These are phyloP conservation scores for Campaea margaritaria DNA, from an alignment of 2,888 invertebrate genomes.

Conservation along the genomic window DNA sequence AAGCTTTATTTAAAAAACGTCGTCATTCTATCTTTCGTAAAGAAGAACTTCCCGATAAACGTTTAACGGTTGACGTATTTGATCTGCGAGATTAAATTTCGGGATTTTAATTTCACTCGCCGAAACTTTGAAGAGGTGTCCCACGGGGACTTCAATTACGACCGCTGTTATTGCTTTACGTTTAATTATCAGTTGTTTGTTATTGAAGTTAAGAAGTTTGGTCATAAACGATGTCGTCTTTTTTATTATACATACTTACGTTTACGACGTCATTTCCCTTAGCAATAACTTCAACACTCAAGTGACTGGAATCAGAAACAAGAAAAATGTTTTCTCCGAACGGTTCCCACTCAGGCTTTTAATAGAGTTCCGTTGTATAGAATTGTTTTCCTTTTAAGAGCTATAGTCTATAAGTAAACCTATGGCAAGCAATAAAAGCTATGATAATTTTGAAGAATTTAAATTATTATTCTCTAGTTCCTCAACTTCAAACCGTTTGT, in stretches of 20 bases:
- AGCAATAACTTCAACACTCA: constrained; percentile 53
- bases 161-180: constrained; percentile 12
- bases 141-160: constrained; percentile 16
- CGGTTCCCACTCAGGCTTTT: constrained; percentile 41
- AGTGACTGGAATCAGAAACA: constrained; percentile 43
- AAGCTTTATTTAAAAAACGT: no score
- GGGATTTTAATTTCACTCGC: constrained; percentile 22
- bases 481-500: no score
- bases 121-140: constrained; percentile 10
- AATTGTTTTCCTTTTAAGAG: constrained; percentile 36
- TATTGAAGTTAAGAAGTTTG: constrained; percentile 24
- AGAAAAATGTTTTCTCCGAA: constrained; percentile 49
- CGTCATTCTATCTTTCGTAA: not conserved
- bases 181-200: constrained; percentile 11
- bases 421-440: no score
- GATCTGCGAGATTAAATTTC: constrained; percentile 30
- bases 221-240: constrained; percentile 49
- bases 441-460: no score
- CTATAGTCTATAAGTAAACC: not conserved
- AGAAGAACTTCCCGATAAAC: constrained; percentile 7
- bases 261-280: constrained; percentile 62
- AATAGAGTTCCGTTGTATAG: constrained; percentile 49
- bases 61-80: constrained; percentile 41
- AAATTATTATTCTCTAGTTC: no score
- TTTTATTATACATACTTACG: constrained; percentile 55